Conservation (phyloP, 2,888 invertebrate genomes). For the Drosophila sordidapex region DNA sequence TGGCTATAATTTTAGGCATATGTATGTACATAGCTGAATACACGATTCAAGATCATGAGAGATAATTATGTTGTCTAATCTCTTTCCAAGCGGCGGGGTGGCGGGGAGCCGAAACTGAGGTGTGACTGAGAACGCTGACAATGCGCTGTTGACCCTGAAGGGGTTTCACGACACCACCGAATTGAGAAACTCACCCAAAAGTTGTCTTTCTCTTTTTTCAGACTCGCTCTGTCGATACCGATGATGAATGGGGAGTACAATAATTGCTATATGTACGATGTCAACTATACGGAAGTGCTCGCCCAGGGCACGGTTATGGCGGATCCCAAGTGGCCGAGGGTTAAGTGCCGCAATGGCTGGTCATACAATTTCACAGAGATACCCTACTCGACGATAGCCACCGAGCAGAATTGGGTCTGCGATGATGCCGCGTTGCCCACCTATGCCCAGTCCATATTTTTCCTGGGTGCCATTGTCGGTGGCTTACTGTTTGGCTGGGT, state of each 20-base stretch:
- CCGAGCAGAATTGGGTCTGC: constrained; percentile 95
- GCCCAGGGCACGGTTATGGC: constrained; percentile 86
- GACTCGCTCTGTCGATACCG: constrained; percentile 91
- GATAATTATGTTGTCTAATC: constrained; percentile 49
- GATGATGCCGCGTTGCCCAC: constrained; percentile 91
- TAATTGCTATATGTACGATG: constrained; percentile 91
- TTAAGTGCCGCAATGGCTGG: constrained; percentile 91
- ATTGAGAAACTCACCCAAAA: constrained; percentile 36
- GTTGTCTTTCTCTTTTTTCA: constrained; percentile 75
- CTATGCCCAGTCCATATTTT: constrained; percentile 93
- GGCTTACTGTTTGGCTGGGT: constrained; percentile 94
- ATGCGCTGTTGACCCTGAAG: constrained; percentile 47
- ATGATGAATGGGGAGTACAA: constrained; percentile 87
- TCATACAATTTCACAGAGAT: constrained; percentile 92
- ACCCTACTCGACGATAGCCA: constrained; percentile 93
- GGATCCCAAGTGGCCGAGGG: constrained; percentile 89
- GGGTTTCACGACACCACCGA: constrained; percentile 41
- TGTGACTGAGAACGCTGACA: constrained; percentile 42
- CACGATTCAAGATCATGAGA: constrained; percentile 52
- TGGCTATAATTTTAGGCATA: constrained; percentile 36
- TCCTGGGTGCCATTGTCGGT: constrained; percentile 94
- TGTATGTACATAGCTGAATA: constrained; percentile 18
- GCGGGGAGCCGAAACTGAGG: background rate
- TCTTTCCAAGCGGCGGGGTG: background rate
- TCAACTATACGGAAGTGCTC: constrained; percentile 89